Evolutionary conservation across 2,113 vertebrate species (phyloP).

Genomic region (Petaurus breviceps): DNA sequence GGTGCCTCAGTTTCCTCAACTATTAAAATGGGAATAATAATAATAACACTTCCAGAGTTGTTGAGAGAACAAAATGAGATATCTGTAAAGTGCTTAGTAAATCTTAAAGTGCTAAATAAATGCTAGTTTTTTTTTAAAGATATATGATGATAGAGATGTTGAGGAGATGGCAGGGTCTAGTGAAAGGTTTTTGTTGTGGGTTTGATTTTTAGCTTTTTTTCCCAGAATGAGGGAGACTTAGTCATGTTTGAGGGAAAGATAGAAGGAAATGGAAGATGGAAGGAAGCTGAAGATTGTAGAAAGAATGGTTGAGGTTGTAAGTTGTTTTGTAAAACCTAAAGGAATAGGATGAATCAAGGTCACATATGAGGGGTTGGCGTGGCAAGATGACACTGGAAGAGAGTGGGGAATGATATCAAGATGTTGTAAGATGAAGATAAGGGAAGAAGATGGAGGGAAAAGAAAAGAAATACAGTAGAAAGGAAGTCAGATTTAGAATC

Average conservation of each 20-base stretch:
- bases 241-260: neutral
- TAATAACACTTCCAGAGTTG: neutral
- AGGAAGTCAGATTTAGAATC: neutral
- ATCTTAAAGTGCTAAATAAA: neutral
- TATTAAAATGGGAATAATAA: neutral
- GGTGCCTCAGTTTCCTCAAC: neutral
- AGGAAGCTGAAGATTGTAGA: neutral
- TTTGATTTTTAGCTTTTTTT: too few species aligned
- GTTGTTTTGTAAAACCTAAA: neutral
- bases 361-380: neutral
- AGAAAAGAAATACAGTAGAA: neutral
- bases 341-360: neutral
- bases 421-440: neutral
- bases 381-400: neutral
- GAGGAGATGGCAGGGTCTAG: neutral
- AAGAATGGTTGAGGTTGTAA: neutral
- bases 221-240: neutral
- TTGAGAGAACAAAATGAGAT: neutral
- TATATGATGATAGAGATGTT: neutral
- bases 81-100: neutral
- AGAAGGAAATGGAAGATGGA: neutral
- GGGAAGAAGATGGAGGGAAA: neutral
- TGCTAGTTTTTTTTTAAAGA: neutral
- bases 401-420: neutral
- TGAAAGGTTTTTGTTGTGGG: neutral